Percentiles rank a stretch among this genome's conserved stretches.
Conservation (phyloP, 2,888 invertebrate genomes). For the Trisateles emortualis region DNA sequence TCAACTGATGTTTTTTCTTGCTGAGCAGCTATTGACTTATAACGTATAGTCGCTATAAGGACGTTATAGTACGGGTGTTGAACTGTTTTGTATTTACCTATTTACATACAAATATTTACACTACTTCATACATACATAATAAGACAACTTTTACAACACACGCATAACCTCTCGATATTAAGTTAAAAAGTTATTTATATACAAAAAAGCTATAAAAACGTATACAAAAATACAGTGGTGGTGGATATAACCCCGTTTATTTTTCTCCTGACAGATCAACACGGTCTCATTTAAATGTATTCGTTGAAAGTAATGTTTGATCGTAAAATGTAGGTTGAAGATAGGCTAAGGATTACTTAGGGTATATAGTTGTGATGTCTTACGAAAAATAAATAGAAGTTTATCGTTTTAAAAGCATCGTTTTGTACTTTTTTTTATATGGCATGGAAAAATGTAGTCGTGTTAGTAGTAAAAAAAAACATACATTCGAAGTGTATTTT, state of each 20-base stretch:
- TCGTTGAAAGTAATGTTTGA: conserved; percentile 32
- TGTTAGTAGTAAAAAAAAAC: too few species aligned
- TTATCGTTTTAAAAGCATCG: too few species aligned
- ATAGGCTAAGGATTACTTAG: neutral
- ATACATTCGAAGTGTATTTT: too few species aligned
- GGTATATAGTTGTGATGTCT: too few species aligned
- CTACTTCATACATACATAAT: neutral
- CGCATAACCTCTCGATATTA: neutral
- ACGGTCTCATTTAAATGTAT: conserved; percentile 36
- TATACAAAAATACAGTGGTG: conserved; percentile 16
- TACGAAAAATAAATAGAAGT: neutral
- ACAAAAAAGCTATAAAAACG: conserved; percentile 44
- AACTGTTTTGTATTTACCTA: too few species aligned
- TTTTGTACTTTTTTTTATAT: too few species aligned
- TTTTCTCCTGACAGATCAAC: conserved; percentile 43
- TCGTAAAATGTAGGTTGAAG: conserved; percentile 29
- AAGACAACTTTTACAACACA: neutral
- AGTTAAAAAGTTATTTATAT: conserved; percentile 21
- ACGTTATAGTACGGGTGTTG: too few species aligned
- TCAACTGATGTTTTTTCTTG: too few species aligned
- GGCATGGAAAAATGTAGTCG: too few species aligned
- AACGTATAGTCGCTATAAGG: too few species aligned
- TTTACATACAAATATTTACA: too few species aligned
- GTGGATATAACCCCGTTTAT: conserved; percentile 36
- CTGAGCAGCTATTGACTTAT: too few species aligned